These are phyloP conservation scores for Homarus gammarus DNA, from an alignment of 2,888 invertebrate species.

Conservation along the genomic window DNA sequence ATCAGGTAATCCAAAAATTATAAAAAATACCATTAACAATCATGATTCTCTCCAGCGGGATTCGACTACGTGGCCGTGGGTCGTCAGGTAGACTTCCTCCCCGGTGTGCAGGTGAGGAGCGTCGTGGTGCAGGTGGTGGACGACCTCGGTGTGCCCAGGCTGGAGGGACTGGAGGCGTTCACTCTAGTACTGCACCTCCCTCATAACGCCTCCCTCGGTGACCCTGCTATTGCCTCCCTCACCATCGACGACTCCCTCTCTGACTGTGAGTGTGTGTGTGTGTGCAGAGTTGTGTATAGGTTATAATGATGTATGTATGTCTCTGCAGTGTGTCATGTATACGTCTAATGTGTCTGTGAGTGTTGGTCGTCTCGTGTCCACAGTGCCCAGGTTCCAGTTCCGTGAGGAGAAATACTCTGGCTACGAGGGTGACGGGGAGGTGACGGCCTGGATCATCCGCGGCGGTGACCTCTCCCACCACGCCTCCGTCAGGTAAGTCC, in stretches of 20 bases:
- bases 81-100: slow-evolving; percentile 78
- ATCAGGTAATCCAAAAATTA: no score
- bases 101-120: slow-evolving; percentile 78
- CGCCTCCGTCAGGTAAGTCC: slow-evolving; percentile 77
- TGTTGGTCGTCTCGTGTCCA: background rate
- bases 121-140: slow-evolving; percentile 79
- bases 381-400: slow-evolving; percentile 79
- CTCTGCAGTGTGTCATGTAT: no score
- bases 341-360: no score
- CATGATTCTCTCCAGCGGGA: slow-evolving; percentile 78
- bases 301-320: no score
- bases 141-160: slow-evolving; percentile 78
- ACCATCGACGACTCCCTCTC: slow-evolving; percentile 79
- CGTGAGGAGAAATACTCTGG: slow-evolving; percentile 77
- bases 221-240: slow-evolving; percentile 78
- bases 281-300: no score
- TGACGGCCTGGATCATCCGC: slow-evolving; percentile 78
- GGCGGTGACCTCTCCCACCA: slow-evolving; percentile 78
- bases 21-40: no score
- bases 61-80: slow-evolving; percentile 79
- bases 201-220: slow-evolving; percentile 78
- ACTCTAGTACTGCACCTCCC: slow-evolving; percentile 78
- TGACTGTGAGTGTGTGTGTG: slow-evolving; percentile 79
- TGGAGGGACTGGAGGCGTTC: slow-evolving; percentile 79
- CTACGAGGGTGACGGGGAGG: slow-evolving; percentile 78